Conservation (phyloP, 2,888 invertebrate genomes). For the Apamea anceps region DNA sequence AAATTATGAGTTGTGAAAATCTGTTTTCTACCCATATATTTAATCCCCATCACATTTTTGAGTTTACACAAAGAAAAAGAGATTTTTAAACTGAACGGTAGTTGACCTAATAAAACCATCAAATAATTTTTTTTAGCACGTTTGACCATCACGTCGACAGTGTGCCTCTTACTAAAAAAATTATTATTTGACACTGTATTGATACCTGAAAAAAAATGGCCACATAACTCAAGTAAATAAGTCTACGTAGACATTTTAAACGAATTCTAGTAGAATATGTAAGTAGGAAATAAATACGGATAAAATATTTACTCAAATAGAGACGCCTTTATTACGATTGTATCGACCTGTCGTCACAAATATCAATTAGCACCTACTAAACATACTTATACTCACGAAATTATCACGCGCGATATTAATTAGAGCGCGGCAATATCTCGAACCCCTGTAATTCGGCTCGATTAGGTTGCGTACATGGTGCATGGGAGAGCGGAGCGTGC, state of each 20-base stretch:
- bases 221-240: background rate
- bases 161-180: background rate
- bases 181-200: background rate
- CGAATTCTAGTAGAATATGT: background rate
- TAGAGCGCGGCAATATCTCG: conserved; percentile 65
- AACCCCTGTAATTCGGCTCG: conserved; percentile 62
- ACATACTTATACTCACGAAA: conserved; percentile 62
- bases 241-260: background rate
- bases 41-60: background rate
- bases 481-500: background rate
- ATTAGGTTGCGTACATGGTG: conserved; percentile 34
- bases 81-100: background rate
- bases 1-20: background rate
- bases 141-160: background rate
- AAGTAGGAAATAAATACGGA: background rate
- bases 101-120: background rate
- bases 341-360: conserved; percentile 45
- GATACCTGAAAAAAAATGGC: background rate
- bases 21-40: background rate
- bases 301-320: conserved; percentile 3
- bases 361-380: conserved; percentile 60
- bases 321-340: conserved; percentile 12
- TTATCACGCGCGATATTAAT: conserved; percentile 79
- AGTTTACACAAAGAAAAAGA: background rate
- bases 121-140: background rate